These are phyloP conservation scores for Congeria kusceri DNA, from an alignment of 2,888 invertebrate species.

Conservation along the genomic window DNA sequence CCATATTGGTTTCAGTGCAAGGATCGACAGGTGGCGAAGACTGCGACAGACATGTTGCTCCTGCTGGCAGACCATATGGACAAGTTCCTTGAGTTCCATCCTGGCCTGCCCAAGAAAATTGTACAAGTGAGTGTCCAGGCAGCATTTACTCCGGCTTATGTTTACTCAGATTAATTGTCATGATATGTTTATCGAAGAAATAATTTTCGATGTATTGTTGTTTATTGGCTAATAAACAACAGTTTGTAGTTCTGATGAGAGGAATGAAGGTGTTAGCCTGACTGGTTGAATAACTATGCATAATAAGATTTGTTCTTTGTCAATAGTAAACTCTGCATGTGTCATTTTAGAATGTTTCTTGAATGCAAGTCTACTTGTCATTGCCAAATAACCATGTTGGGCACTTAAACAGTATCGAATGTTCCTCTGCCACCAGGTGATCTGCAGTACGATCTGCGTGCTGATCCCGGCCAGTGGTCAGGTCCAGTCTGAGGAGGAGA, in stretches of 20 bases:
- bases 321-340: too few species aligned
- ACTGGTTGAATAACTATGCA: too few species aligned
- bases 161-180: too few species aligned
- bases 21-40: slow-evolving; percentile 92
- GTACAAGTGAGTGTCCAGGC: background rate
- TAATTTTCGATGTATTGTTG: too few species aligned
- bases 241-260: too few species aligned
- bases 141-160: too few species aligned
- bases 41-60: slow-evolving; percentile 92
- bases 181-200: too few species aligned
- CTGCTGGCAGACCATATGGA: slow-evolving; percentile 93
- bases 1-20: slow-evolving; percentile 91
- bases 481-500: slow-evolving; percentile 35
- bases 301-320: too few species aligned
- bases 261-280: too few species aligned
- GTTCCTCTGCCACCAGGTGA: slow-evolving; percentile 26
- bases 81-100: slow-evolving; percentile 90
- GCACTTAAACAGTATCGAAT: too few species aligned
- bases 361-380: background rate
- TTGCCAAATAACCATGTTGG: too few species aligned
- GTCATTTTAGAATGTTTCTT: background rate
- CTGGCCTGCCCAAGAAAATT: slow-evolving; percentile 89
- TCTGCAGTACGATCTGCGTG: slow-evolving; percentile 51
- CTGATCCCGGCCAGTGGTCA: slow-evolving; percentile 48
- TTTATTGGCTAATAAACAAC: too few species aligned